Base-by-base conservation (phyloP, 2,797 vertebrate genomes). In the Bucorvus abyssinicus region DNA sequence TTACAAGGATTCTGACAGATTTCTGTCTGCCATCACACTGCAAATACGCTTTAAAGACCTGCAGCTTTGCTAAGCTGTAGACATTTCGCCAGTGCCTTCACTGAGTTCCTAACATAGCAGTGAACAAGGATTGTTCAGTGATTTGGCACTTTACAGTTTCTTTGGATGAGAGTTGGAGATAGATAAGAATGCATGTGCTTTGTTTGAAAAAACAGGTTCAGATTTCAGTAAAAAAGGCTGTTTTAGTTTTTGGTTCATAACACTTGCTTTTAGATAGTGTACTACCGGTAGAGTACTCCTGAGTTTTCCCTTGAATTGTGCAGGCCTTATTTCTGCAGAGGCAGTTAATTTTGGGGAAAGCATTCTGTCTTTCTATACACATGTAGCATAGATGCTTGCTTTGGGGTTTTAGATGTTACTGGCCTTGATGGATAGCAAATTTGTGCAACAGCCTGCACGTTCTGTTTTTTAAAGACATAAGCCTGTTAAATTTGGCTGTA, bases 41-140 rank as follows among this genome's bases (percentile, higher is more conserved):
- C 21, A 47, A 30, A 14, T 50, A 3, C 1, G 60, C 36, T 44
- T 44, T 36, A 7, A 70, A 34, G 4, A 61, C 32, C 29, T 45
- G n/a, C 13, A 60, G 26, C 17, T 83, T 69, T 65, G 10, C 11
- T 6, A 24, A 55, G 9, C 5, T 17, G 1, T 30, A 67, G 14
- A 2, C 1, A 0, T 9, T 36, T 73, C 12, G 78, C 16, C 18
- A 32, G 19, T 30, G 14, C 24, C 19, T 69, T 76, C 1, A 1
- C 15, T 30, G 27, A 50, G 23, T 29, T 77, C 26, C 19, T 40
- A 42, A 17, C 2, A 2, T 0, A 42, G 36, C 10, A n/a, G 14
- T 42, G 34, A 77, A 36, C 6, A 14, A 36, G 9, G 15, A 6
- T 12, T 53, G 34, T 55, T 53, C 26, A 32, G 10, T 32, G 32